Conservation (phyloP, 2,888 invertebrate genomes). For the Agrochola circellaris region DNA sequence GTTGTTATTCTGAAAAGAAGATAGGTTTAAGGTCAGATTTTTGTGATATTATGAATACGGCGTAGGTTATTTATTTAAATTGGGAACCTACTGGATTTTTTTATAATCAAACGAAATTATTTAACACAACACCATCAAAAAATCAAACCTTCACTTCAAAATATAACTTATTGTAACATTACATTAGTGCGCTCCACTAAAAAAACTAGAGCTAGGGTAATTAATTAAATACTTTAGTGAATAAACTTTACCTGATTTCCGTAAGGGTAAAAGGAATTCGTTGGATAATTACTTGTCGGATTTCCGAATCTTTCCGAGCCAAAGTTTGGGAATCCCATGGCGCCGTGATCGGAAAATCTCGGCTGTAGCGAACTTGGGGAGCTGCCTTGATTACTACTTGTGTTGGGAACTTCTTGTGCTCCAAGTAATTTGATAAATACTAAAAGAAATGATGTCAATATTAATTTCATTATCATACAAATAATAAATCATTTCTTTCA, state of each 20-base stretch:
- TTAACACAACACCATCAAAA: neutral
- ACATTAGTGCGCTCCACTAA: neutral
- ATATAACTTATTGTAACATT: neutral
- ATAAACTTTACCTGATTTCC: slow-evolving; percentile 64
- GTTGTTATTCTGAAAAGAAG: slow-evolving; percentile 46
- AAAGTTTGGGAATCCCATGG: slow-evolving; percentile 63
- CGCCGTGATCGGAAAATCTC: slow-evolving; percentile 61
- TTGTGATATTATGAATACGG: neutral
- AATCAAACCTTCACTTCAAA: neutral
- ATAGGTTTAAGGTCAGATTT: neutral
- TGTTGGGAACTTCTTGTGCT: slow-evolving; percentile 51
- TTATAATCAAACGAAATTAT: neutral
- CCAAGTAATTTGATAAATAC: slow-evolving; percentile 46
- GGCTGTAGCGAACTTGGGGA: slow-evolving; percentile 56
- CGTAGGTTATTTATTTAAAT: no score
- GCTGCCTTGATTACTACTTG: slow-evolving; percentile 50
- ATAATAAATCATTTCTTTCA: neutral
- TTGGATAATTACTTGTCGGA: slow-evolving; percentile 70
- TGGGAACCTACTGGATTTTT: no score
- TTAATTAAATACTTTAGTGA: slow-evolving; percentile 56
- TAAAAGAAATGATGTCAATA: slow-evolving; percentile 41
- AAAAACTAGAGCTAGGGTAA: slow-evolving; percentile 11
- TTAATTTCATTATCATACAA: neutral
- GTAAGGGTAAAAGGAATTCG: slow-evolving; percentile 70
- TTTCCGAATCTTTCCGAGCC: slow-evolving; percentile 69